Base-by-base conservation (phyloP, 1,140 invertebrate genomes). In the Bombus turneri region DNA sequence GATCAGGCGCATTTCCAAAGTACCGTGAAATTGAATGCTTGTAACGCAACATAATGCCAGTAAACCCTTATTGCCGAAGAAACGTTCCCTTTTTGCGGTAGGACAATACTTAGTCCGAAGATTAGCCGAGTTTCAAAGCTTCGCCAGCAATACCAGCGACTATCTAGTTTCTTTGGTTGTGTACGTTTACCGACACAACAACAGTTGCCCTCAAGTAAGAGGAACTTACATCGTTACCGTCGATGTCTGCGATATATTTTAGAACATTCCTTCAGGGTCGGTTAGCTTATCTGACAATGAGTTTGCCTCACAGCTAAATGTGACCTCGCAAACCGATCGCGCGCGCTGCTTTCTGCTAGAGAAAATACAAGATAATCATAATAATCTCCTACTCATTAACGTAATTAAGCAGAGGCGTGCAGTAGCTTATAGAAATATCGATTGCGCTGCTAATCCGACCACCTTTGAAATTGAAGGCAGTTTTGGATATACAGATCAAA, bases 121-220 rank as follows among this genome's bases (percentile, higher is more conserved):
- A 89, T 90, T 89, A 90, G 81, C 73, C 53, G 81, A 90, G 85
- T 89, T 89, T 74, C 85, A 84, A 82, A 87, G 88, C 85, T 89
- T 53, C 62, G 12, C 59, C 66, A 43, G 85, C 81, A 83, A 77
- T 80, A 77, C 34, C 76, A 53, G 22, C 66, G 47, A 86, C 87
- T 88, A 83, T 88, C 87, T 66, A 69, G 47, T 79, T 89, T 83
- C 77, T 81, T 88, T 43, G 75, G 15, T 9, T 25, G 75, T 59
- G 76, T 53, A 18, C 69, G 57, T 66, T 64, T 64, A 79, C 66
- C 57, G 79, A 47, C 73, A 66, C 81, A 39, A 37, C 31, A 73
- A 59, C 57, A 43, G 85, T 72, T 86, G 73, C 80, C 25, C 43
- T 43, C 62, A 43, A 68, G 81, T 59, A 66, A 81, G 69, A 83